phyloP scores from a whole-genome alignment of 2,888 invertebrate species.

The Drosophila emarginata region DNA sequence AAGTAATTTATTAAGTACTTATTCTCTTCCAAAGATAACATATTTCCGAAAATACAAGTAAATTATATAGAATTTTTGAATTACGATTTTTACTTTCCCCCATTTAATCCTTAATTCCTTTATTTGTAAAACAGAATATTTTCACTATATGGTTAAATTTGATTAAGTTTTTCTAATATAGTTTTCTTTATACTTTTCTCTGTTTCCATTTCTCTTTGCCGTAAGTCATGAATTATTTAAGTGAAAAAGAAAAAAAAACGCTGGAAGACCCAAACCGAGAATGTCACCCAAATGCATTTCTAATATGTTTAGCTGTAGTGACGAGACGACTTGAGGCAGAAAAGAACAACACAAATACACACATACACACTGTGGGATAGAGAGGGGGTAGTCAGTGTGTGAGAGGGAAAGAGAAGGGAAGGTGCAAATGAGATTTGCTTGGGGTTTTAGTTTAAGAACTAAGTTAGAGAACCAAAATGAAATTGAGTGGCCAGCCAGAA shows the following conservation, averaged over 20 bases:
- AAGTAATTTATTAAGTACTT: no score
- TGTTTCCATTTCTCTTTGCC: not conserved
- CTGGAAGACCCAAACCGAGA: slow-evolving; percentile 11
- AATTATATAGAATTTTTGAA: no score
- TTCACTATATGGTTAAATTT: not conserved
- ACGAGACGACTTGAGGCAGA: slow-evolving; percentile 17
- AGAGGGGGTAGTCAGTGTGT: not conserved
- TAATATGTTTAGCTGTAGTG: slow-evolving; percentile 39
- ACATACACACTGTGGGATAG: not conserved
- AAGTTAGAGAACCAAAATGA: slow-evolving; percentile 37
- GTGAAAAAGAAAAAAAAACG: not conserved
- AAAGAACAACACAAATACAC: slow-evolving; percentile 7
- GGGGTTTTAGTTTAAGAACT: slow-evolving; percentile 28
- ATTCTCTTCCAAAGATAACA: no score
- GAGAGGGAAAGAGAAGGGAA: slow-evolving; percentile 10
- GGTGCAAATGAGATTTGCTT: slow-evolving; percentile 67
- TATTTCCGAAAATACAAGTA: no score
- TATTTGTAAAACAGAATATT: no score
- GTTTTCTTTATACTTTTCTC: not conserved
- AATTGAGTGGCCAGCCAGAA: slow-evolving; percentile 21
- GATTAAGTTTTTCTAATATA: no score
- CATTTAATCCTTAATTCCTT: no score
- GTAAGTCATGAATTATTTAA: not conserved
- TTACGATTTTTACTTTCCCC: no score
- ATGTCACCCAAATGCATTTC: slow-evolving; percentile 66